Percentiles rank a stretch among this genome's conserved stretches.
phyloP scores from a whole-genome alignment of 2,888 invertebrate species.

The Drosophila robusta region DNA sequence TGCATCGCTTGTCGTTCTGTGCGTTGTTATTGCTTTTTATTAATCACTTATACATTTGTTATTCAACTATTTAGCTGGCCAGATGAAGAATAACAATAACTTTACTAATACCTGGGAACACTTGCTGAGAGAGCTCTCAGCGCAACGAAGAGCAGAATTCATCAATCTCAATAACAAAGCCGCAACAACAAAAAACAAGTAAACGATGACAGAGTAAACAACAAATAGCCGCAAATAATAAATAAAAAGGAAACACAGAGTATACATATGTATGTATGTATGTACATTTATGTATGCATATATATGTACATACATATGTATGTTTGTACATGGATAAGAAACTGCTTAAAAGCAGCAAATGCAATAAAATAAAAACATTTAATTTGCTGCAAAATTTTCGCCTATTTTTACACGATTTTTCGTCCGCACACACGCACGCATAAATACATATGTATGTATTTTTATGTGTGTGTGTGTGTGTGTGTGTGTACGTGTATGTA shows the following conservation, averaged over 20 bases:
- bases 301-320: background rate
- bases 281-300: no score
- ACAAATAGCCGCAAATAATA: slow-evolving; percentile 28
- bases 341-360: slow-evolving; percentile 13
- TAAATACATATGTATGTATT: background rate
- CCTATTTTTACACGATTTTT: slow-evolving; percentile 57
- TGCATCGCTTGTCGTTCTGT: slow-evolving; percentile 32
- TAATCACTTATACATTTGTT: slow-evolving; percentile 53
- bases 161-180: slow-evolving; percentile 28
- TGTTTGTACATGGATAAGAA: slow-evolving; percentile 7
- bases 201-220: slow-evolving; percentile 23
- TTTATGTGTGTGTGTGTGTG: background rate
- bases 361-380: slow-evolving; percentile 33
- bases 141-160: slow-evolving; percentile 22
- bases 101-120: slow-evolving; percentile 28
- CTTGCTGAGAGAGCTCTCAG: slow-evolving; percentile 1
- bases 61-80: slow-evolving; percentile 42
- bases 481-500: background rate
- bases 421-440: slow-evolving; percentile 10
- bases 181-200: slow-evolving; percentile 1
- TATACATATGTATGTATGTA: background rate
- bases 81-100: slow-evolving; percentile 19
- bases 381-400: slow-evolving; percentile 54
- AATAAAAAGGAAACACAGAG: slow-evolving; percentile 11
- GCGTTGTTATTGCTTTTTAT: slow-evolving; percentile 21